Conservation (phyloP, 2,113 vertebrate species). For the Cynopterus brachyotis region DNA sequence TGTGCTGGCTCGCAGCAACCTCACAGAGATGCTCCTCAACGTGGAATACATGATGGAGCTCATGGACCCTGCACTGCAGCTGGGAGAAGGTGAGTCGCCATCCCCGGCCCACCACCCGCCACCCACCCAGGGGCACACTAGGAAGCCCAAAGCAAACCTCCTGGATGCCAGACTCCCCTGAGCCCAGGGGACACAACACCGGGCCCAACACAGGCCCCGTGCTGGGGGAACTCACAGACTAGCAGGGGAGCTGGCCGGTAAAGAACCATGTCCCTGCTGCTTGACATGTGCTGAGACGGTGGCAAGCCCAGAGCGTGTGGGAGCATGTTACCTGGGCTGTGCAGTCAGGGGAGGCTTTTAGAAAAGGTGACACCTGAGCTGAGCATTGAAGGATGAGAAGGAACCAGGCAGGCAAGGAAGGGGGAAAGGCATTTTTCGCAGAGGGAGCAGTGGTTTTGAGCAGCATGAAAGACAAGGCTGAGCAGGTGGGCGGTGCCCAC, state of each 20-base stretch:
- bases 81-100: slow-evolving; percentile 91
- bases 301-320: not conserved
- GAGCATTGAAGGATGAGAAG: not conserved
- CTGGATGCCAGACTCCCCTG: not conserved
- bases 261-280: not conserved
- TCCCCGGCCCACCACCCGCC: not conserved
- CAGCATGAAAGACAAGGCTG: not conserved
- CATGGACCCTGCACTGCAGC: slow-evolving; percentile 95
- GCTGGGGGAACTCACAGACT: not conserved
- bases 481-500: not conserved
- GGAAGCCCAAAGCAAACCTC: not conserved
- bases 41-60: slow-evolving; percentile 99
- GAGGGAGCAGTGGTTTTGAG: not conserved
- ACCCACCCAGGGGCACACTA: accelerated
- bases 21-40: slow-evolving; percentile 89
- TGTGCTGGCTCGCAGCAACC: slow-evolving; percentile 93
- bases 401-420: not conserved
- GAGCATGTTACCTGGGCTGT: not conserved
- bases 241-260: not conserved
- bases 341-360: not conserved
- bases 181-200: not conserved
- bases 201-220: not conserved
- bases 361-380: not conserved
- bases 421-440: too few relatives aligned
- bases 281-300: not conserved